Evolutionary conservation across 2,888 invertebrate genomes (phyloP), one percentile per base, ranked within the genome.

Genomic region (Drosophila mercatorum): DNA sequence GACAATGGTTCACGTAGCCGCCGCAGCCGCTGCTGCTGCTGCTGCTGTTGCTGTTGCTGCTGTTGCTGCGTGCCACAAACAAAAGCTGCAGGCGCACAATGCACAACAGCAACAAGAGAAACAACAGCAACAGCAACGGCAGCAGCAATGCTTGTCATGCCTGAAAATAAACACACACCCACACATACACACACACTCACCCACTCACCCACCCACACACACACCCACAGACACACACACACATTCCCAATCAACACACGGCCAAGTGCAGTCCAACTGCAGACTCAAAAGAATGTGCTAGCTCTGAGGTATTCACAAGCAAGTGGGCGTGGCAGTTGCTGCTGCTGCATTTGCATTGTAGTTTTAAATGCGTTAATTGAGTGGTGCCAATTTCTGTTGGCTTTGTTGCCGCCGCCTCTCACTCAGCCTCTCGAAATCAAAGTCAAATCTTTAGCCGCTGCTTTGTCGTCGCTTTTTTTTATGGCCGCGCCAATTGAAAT

Each of bases 301-400:
- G 28, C 17, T 31, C 40, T 10, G 28, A 28, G 12, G 11, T 10
- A 17, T 3, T 40, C 28, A 17, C 34, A 17, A 31, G 26, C 7
- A 5, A 10, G 43, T 34, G 41, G 49, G 43, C 52, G 51, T 38
- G 46, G 41, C 79, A 63, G 49, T 46, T 41, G 75, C 60, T 63
- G 75, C 59, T 57, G 74, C 53, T 68, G 75, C 34, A 53, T 67
- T 71, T 49, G 62, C 78, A 80, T 80, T 84, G 72, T 80, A 70
- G 68, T 88, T 75, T 88, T 75, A 88, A 89, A 89, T 82, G 83
- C 85, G 88, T 86, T 86, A 86, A 86, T 86, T 86, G 88, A 86
- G 89, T 88, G 85, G 75, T 73, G 73, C 70, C 89, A 87, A 84
- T 79, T 72, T 73, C 40, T 55, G 44, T 28, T 49, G 36, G 5